Evolutionary conservation across 1,140 invertebrate genomes (phyloP).

Genomic region (Drosophila orosa): DNA sequence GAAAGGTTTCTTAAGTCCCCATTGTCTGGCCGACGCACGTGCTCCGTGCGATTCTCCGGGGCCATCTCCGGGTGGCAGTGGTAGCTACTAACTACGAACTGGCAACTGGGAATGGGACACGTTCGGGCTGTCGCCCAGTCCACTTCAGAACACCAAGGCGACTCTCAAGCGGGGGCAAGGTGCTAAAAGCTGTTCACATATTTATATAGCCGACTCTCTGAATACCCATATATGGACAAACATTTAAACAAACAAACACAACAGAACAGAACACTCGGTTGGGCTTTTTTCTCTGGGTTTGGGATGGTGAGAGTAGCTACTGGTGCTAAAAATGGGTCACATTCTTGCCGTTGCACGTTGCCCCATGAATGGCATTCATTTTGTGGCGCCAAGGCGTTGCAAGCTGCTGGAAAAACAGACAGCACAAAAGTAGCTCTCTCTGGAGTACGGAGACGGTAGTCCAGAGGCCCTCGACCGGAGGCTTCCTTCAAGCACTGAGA

Average conservation of each 20-base stretch:
- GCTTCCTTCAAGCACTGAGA: constrained; percentile 18
- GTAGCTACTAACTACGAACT: constrained; percentile 3
- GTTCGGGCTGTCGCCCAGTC: constrained; percentile 30
- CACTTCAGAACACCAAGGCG: constrained; percentile 40
- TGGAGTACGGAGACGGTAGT: constrained; percentile 10
- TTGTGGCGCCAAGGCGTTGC: constrained; percentile 67
- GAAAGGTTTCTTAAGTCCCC: constrained; percentile 18
- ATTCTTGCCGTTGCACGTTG: constrained; percentile 63
- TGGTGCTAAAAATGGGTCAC: constrained; percentile 71
- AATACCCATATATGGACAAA: constrained; percentile 76
- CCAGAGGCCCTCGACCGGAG: constrained; percentile 19
- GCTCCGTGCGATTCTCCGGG: constrained; percentile 32
- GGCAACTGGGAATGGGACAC: constrained; percentile 24
- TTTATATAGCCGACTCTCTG: constrained; percentile 70
- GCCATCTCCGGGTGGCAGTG: constrained; percentile 21
- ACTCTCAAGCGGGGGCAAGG: constrained; percentile 60
- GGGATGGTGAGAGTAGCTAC: constrained; percentile 32
- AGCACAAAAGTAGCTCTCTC: constrained; percentile 61
- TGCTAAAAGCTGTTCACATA: constrained; percentile 81
- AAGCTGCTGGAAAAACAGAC: constrained; percentile 47
- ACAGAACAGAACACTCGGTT: constrained; percentile 16
- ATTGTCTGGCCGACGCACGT: constrained; percentile 47
- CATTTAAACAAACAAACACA: constrained; percentile 69
- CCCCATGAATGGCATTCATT: constrained; percentile 70
- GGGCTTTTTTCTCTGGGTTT: constrained; percentile 1